Base-by-base conservation (phyloP, 1,140 invertebrate species). In the Heliconius congener region DNA sequence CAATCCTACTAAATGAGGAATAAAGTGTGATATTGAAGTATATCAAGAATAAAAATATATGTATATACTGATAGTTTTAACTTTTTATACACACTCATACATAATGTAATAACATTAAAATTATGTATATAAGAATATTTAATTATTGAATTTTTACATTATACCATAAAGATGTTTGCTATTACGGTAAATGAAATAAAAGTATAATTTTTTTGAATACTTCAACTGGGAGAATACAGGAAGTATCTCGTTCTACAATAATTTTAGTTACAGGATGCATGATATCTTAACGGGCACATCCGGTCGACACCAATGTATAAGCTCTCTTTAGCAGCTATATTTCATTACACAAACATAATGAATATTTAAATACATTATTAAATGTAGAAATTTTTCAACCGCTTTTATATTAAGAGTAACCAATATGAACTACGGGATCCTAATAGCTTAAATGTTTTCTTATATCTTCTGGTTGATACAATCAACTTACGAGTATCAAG, bases 401-500 rank as follows among this genome's bases (percentile, higher is more conserved):
- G 6, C 8, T 19, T 0, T 71, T 27, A 37, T 39, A 72, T 39
- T 9, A 19, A 42, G 30, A 71, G 19, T 27, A 39, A 71, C 50
- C n/a, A 60, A 76, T 60, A 71, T 5, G n/a, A 1, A 19, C 88
- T 46, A 82, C 86, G 84, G 89, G 90, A 73, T 88, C 73, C 86
- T 90, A 92, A 93, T 94, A 83, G 88, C 78, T 92, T 93, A 90
- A 94, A 91, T 93, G 89, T 81, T 85, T 73, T 71, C 74, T 81
- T 83, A 90, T 91, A 66, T 66, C 23, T 66, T 4, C 9, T 66
- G 30, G 83, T 87, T 85, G 86, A 88, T 88, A 87, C 84, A 76
- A 91, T 88, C 89, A 94, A 92, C 91, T 87, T 89, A 30, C 30
- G 30, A 30, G 30, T 30, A 89, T 86, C 85, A 85, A 84, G 74